phyloP scores from a whole-genome alignment of 2,888 invertebrate genomes.

The Allolobophora icterica region DNA sequence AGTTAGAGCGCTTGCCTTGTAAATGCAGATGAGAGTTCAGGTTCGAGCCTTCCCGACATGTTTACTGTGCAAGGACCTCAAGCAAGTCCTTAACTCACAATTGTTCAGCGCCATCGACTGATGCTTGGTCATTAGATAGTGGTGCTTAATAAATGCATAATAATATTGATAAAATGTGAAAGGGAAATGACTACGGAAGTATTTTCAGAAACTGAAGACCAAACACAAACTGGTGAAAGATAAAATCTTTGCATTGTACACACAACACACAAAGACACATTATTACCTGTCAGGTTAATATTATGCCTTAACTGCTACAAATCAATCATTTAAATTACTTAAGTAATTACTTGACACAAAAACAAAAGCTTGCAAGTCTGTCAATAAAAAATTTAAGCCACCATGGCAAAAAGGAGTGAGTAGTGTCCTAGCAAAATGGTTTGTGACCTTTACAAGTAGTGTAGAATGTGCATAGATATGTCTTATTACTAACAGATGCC shows the following conservation, averaged over 20 bases:
- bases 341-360: neutral
- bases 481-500: neutral
- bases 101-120: no score
- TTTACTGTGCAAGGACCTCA: no score
- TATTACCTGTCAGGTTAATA: neutral
- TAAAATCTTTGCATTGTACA: neutral
- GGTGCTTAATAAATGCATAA: no score
- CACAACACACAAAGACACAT: neutral
- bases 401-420: neutral
- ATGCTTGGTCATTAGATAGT: no score
- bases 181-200: no score
- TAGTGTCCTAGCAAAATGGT: neutral
- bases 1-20: no score
- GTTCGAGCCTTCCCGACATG: no score
- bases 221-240: neutral
- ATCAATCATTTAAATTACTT: neutral
- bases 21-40: no score
- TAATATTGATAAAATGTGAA: no score
- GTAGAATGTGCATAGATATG: neutral
- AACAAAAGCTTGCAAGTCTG: neutral
- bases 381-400: neutral
- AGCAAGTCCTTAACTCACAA: no score
- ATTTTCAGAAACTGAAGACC: neutral
- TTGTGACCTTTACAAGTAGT: slow-evolving; percentile 6
- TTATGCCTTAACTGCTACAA: neutral